phyloP scores from a whole-genome alignment of 2,113 vertebrate genomes.

The Phaetusa simplex region DNA sequence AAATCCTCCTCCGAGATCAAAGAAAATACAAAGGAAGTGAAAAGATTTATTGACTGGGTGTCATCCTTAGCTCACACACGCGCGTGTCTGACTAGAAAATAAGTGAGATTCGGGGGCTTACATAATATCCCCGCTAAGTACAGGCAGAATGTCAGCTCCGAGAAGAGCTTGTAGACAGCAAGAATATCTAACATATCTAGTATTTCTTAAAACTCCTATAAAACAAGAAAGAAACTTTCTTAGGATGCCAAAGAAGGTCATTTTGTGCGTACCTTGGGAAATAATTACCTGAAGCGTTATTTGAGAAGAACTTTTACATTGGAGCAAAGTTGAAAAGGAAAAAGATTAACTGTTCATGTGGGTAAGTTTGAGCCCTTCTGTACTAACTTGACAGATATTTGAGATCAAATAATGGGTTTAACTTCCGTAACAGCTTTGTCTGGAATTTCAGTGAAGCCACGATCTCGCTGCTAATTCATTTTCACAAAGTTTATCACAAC shows the following conservation, averaged over 20 bases:
- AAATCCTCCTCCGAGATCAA: neutral
- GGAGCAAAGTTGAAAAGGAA: neutral
- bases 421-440: neutral
- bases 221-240: neutral
- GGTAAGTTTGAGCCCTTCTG: neutral
- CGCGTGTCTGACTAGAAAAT: neutral
- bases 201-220: neutral
- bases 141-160: neutral
- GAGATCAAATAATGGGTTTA: neutral
- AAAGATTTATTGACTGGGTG: neutral
- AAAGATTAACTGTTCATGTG: neutral
- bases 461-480: neutral
- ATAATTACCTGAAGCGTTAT: neutral
- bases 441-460: neutral
- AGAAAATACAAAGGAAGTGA: neutral
- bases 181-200: neutral
- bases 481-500: neutral
- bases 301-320: neutral
- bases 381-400: neutral
- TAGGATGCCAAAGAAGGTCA: neutral
- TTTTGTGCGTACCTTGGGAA: neutral
- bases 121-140: neutral
- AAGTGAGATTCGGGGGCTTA: neutral
- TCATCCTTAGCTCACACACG: neutral
- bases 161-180: neutral